These are phyloP conservation scores for Trichoplax adhaerens DNA, from an alignment of 37 sponge, comb jelly and placozoan genomes.

Conservation along the genomic window DNA sequence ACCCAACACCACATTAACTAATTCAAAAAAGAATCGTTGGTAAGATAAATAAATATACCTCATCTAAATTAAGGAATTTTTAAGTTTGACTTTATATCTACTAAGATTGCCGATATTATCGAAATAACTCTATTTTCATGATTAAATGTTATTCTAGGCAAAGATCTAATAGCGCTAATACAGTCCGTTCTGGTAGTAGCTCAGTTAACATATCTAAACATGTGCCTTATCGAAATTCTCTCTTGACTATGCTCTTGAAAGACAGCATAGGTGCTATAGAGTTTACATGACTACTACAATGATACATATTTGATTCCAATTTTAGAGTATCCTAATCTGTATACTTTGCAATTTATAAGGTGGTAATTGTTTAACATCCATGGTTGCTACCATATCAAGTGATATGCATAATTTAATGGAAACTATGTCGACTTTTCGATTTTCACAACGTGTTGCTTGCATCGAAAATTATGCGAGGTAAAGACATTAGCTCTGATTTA, in stretches of 20 bases:
- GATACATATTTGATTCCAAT: not conserved
- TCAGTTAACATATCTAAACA: not conserved
- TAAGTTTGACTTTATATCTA: too few species aligned
- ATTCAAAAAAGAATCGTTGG: too few species aligned
- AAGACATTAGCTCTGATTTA: not conserved
- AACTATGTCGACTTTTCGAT: conserved; percentile 67
- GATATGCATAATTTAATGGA: conserved; percentile 51
- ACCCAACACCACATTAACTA: not conserved
- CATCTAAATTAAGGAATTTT: too few species aligned
- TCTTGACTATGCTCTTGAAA: conserved; percentile 68
- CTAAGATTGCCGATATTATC: too few species aligned
- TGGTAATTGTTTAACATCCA: conserved; percentile 75
- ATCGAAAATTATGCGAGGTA: conserved; percentile 57
- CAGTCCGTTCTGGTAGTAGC: too few species aligned
- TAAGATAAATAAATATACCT: too few species aligned
- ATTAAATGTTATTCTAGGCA: too few species aligned
- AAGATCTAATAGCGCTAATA: too few species aligned
- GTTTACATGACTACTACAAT: not conserved
- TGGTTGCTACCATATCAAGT: conserved; percentile 71
- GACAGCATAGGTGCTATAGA: conserved; percentile 56
- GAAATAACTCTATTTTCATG: too few species aligned
- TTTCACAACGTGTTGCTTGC: conserved; percentile 76
- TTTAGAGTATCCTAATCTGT: not conserved
- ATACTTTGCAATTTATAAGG: conserved; percentile 18
- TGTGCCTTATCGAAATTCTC: conserved; percentile 71